These are phyloP conservation scores for Andrena chrysosceles DNA, from an alignment of 2,888 invertebrate species.

Conservation along the genomic window DNA sequence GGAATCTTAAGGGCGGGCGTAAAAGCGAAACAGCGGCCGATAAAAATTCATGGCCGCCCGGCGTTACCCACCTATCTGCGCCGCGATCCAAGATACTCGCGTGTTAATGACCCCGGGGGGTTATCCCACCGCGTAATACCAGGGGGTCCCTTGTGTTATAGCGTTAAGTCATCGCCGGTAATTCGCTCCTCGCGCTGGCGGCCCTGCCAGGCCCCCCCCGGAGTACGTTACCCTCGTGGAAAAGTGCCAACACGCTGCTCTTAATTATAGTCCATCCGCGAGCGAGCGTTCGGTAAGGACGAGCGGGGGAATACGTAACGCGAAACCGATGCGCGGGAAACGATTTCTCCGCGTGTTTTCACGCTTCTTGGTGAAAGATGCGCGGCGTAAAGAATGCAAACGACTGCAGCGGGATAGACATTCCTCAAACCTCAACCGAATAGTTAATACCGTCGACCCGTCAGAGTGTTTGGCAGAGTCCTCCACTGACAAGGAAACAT, in stretches of 20 bases:
- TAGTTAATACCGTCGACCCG: too few relatives aligned
- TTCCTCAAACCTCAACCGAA: not conserved
- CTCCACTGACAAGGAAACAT: too few relatives aligned
- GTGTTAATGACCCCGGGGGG: conserved; percentile 45
- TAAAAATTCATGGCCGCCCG: conserved; percentile 63
- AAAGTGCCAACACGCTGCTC: conserved; percentile 34
- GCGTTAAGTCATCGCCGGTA: conserved; percentile 40
- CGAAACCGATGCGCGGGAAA: not conserved
- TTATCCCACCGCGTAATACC: conserved; percentile 25
- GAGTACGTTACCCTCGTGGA: conserved; percentile 36
- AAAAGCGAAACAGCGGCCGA: conserved; percentile 52
- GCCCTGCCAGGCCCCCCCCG: not conserved
- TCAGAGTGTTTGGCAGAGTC: too few relatives aligned
- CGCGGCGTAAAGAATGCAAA: not conserved
- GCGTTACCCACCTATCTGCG: not conserved
- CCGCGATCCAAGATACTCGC: conserved; percentile 41
- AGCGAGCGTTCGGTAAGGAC: not conserved
- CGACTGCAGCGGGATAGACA: not conserved
- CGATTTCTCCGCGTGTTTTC: not conserved
- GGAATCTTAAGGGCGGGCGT: conserved; percentile 58
- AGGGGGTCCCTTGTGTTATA: conserved; percentile 3
- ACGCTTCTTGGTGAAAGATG: not conserved
- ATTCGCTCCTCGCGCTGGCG: conserved; percentile 20
- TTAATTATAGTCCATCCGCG: conserved; percentile 45
- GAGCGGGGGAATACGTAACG: conserved; percentile 6